phyloP scores from a whole-genome alignment of 2,888 invertebrate genomes.

The Epirrita christyi region DNA sequence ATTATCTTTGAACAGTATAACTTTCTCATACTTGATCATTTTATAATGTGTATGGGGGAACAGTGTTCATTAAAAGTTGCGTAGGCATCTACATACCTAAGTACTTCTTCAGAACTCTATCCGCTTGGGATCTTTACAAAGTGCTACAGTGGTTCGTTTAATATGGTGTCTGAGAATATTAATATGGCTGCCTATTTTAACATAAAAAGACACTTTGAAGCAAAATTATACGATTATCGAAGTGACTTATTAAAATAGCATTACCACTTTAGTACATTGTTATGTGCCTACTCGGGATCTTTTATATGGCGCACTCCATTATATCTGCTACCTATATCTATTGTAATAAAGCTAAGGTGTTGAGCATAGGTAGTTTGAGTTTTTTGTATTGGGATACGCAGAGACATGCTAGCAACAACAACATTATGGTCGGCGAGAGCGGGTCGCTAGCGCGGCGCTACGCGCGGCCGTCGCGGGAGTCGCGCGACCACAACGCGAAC shows the following conservation, averaged over 20 bases:
- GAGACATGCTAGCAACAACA: slow-evolving; percentile 86
- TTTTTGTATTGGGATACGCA: slow-evolving; percentile 79
- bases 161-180: slow-evolving; percentile 24
- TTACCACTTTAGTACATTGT: slow-evolving; percentile 56
- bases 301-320: slow-evolving; percentile 26
- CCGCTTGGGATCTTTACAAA: slow-evolving; percentile 65
- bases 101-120: slow-evolving; percentile 33
- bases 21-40: slow-evolving; percentile 6
- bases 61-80: slow-evolving; percentile 29
- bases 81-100: slow-evolving; percentile 27
- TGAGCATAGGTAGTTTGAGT: slow-evolving; percentile 73
- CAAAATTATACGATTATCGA: slow-evolving; percentile 15
- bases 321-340: slow-evolving; percentile 22
- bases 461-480: slow-evolving; percentile 69
- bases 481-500: slow-evolving; percentile 76
- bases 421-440: slow-evolving; percentile 81
- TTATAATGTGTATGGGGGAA: slow-evolving; percentile 5
- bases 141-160: slow-evolving; percentile 55
- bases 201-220: slow-evolving; percentile 13
- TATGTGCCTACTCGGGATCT: slow-evolving; percentile 29
- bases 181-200: slow-evolving; percentile 17
- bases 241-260: slow-evolving; percentile 5
- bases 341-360: slow-evolving; percentile 52
- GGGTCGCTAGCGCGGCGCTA: slow-evolving; percentile 79
- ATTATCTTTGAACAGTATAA: slow-evolving; percentile 11